phyloP scores from a whole-genome alignment of 2,797 vertebrate genomes.

The Microctenopoma lineatum region DNA sequence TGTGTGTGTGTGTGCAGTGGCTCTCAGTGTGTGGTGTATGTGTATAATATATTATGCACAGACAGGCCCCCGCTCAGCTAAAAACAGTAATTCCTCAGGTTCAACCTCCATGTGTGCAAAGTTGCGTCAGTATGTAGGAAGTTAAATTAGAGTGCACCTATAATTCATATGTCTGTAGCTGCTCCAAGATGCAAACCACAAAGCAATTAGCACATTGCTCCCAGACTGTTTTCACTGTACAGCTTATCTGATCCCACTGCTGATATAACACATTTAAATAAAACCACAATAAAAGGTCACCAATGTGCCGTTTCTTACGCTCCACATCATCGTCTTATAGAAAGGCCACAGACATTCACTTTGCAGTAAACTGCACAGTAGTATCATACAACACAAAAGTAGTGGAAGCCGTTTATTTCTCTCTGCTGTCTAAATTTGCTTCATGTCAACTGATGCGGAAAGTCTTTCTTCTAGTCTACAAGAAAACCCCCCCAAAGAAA shows the following conservation, averaged over 20 bases:
- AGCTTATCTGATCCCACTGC: constrained; percentile 47
- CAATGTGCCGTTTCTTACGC: constrained; percentile 39
- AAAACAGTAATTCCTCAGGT: constrained; percentile 52
- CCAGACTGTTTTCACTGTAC: constrained; percentile 49
- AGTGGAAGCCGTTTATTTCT: constrained; percentile 33
- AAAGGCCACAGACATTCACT: constrained; percentile 21
- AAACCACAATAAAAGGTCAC: constrained; percentile 56
- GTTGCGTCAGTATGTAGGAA: constrained; percentile 41
- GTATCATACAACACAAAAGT: constrained; percentile 15
- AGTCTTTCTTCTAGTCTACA: constrained; percentile 36
- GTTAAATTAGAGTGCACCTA: constrained; percentile 58
- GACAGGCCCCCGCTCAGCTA: constrained; percentile 38
- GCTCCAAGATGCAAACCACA: constrained; percentile 65
- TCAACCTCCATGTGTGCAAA: constrained; percentile 54
- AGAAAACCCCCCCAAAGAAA: constrained; percentile 50
- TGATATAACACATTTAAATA: constrained; percentile 48
- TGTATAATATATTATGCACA: constrained; percentile 11
- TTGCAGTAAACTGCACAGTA: not conserved
- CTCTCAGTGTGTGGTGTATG: constrained; percentile 28
- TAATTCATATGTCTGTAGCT: constrained; percentile 68
- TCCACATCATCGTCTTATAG: constrained; percentile 41
- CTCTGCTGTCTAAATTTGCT: constrained; percentile 21
- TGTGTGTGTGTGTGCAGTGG: not conserved
- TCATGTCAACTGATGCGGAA: constrained; percentile 46
- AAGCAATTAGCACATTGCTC: constrained; percentile 66